A percentile compares a stretch with the other conserved stretches of the same genome.
These are phyloP conservation scores for Microdon myrmicae DNA, from an alignment of 2,888 invertebrate species.

Conservation along the genomic window DNA sequence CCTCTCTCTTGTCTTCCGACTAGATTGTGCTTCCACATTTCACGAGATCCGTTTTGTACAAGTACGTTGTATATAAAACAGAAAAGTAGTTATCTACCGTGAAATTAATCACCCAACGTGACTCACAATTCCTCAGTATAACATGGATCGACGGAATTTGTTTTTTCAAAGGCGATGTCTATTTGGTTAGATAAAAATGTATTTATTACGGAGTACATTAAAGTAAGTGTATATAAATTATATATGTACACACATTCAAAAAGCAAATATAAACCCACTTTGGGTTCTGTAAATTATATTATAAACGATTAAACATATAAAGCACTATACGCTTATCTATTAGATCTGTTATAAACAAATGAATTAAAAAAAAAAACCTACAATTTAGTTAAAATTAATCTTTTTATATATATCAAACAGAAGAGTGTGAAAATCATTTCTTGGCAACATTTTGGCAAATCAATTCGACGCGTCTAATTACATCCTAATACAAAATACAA, in stretches of 20 bases:
- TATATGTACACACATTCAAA: slow-evolving; percentile 45
- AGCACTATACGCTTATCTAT: slow-evolving; percentile 36
- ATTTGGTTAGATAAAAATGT: slow-evolving; percentile 46
- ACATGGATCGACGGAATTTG: too few relatives aligned
- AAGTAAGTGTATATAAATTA: slow-evolving; percentile 41
- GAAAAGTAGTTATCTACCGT: too few relatives aligned
- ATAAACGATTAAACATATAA: slow-evolving; percentile 16
- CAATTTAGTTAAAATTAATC: too few relatives aligned
- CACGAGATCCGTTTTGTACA: too few relatives aligned
- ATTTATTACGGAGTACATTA: slow-evolving; percentile 29
- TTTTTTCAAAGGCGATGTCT: too few relatives aligned
- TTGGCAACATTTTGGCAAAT: slow-evolving; percentile 51
- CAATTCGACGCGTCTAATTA: slow-evolving; percentile 36
- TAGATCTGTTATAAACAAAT: slow-evolving; percentile 30
- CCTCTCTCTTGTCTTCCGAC: too few relatives aligned
- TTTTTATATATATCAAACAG: background rate
- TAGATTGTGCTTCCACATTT: too few relatives aligned
- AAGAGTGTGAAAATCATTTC: slow-evolving; percentile 24
- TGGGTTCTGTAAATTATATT: slow-evolving; percentile 30
- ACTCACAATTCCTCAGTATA: too few relatives aligned
- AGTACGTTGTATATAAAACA: too few relatives aligned
- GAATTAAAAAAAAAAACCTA: slow-evolving; percentile 20
- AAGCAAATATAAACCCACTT: slow-evolving; percentile 20
- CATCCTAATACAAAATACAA: slow-evolving; percentile 25
- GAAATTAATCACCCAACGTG: too few relatives aligned